phyloP scores from a whole-genome alignment of 2,113 vertebrate genomes.

The Nestor notabilis region DNA sequence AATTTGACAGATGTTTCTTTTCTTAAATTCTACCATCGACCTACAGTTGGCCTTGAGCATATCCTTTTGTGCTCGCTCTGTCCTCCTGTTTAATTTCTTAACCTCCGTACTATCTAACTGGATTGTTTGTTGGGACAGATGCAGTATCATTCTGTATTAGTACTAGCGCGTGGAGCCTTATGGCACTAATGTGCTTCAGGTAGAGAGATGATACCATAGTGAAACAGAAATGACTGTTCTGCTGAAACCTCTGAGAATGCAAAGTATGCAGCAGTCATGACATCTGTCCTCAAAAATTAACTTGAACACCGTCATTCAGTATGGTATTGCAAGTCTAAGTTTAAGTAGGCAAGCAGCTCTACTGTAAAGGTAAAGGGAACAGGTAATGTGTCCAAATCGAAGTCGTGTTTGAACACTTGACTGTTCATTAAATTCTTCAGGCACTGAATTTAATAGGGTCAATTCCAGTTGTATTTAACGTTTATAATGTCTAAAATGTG shows the following conservation, averaged over 20 bases:
- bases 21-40: neutral
- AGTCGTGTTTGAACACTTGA: neutral
- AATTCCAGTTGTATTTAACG: neutral
- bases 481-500: neutral
- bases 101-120: neutral
- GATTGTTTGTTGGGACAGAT: neutral
- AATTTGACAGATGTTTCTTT: neutral
- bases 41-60: neutral
- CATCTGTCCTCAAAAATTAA: conserved; percentile 10
- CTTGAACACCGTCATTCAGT: neutral
- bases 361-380: neutral
- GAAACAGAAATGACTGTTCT: neutral
- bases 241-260: neutral
- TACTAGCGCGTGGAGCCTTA: neutral
- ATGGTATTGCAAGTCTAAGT: neutral
- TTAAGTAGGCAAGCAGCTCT: neutral
- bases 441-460: neutral
- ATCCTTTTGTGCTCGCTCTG: neutral
- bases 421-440: neutral
- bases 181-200: neutral
- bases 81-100: neutral
- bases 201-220: neutral
- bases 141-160: neutral
- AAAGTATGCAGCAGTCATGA: neutral
- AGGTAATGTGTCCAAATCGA: neutral